Evolutionary conservation across 2,888 invertebrate genomes (phyloP).

Genomic region (Anoplius nigerrimus): DNA sequence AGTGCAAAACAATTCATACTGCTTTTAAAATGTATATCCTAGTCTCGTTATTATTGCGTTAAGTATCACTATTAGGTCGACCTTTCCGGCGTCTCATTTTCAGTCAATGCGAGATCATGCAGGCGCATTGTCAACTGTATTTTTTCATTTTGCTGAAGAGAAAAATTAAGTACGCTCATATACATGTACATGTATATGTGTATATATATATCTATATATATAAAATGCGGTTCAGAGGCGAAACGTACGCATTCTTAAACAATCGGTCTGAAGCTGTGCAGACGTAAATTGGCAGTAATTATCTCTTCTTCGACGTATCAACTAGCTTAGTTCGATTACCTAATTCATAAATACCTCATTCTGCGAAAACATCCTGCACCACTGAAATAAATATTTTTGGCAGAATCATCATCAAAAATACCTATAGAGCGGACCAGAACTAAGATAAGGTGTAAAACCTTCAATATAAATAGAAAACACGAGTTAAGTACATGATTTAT

Average conservation of each 20-base stretch:
- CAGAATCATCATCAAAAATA: constrained; percentile 42
- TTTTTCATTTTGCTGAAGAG: constrained; percentile 14
- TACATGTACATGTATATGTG: background rate
- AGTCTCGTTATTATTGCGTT: constrained; percentile 58
- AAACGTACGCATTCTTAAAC: constrained; percentile 16
- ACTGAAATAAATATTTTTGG: constrained; percentile 57
- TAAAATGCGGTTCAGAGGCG: background rate
- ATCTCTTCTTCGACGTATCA: constrained; percentile 18
- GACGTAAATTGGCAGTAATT: constrained; percentile 33
- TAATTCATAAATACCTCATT: constrained; percentile 46
- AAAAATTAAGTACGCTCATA: constrained; percentile 5
- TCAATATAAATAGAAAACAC: constrained; percentile 24
- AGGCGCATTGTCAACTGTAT: constrained; percentile 30
- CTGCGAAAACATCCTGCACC: constrained; percentile 47
- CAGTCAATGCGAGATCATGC: constrained; percentile 25
- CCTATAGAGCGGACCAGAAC: constrained; percentile 2
- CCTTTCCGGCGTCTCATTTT: constrained; percentile 25
- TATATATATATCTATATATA: constrained; percentile 15
- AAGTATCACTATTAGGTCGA: constrained; percentile 54
- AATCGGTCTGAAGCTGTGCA: constrained; percentile 40
- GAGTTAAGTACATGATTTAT: constrained; percentile 29
- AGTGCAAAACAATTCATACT: constrained; percentile 48
- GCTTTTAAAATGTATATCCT: constrained; percentile 43
- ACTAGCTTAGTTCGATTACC: constrained; percentile 28
- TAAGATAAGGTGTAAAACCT: no score